A percentile compares a stretch with the other conserved stretches of the same genome.
Conservation (phyloP, 1,140 invertebrate species). For the Musca vetustissima region DNA sequence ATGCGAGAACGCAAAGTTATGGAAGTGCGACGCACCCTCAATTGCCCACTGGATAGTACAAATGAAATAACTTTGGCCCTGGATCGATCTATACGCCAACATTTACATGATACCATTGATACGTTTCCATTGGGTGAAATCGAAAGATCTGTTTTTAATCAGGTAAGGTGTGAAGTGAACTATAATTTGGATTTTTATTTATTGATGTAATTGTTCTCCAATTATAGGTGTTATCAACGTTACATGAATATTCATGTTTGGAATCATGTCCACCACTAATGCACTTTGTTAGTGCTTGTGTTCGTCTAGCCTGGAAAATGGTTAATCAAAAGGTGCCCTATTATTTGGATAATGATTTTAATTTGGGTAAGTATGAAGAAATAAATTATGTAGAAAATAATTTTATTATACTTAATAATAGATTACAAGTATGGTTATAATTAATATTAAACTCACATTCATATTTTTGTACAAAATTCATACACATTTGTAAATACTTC, state of each 20-base stretch:
- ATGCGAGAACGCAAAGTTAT: slow-evolving; percentile 62
- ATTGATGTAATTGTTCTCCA: slow-evolving; percentile 8
- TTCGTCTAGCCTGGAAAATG: slow-evolving; percentile 62
- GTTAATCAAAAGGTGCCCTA: slow-evolving; percentile 62
- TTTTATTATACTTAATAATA: too few species aligned
- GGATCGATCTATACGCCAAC: slow-evolving; percentile 56
- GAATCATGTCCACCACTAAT: slow-evolving; percentile 59
- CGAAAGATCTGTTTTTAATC: slow-evolving; percentile 64
- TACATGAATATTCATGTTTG: slow-evolving; percentile 66
- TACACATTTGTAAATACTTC: too few species aligned
- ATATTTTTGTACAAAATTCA: too few species aligned
- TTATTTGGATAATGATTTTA: slow-evolving; percentile 65
- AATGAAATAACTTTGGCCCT: slow-evolving; percentile 51
- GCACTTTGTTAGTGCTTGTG: slow-evolving; percentile 61
- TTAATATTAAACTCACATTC: too few species aligned
- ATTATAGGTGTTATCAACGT: slow-evolving; percentile 58
- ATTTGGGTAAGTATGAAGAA: slow-evolving; percentile 60
- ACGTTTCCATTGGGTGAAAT: slow-evolving; percentile 64
- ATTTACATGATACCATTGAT: slow-evolving; percentile 60
- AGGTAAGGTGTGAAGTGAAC: slow-evolving; percentile 46
- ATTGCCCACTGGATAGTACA: slow-evolving; percentile 56
- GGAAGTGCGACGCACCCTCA: slow-evolving; percentile 61
- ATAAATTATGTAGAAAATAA: too few species aligned
- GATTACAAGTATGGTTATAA: too few species aligned
- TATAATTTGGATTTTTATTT: not conserved